Base-by-base conservation (phyloP, 1,140 invertebrate genomes). In the Patella vulgata region DNA sequence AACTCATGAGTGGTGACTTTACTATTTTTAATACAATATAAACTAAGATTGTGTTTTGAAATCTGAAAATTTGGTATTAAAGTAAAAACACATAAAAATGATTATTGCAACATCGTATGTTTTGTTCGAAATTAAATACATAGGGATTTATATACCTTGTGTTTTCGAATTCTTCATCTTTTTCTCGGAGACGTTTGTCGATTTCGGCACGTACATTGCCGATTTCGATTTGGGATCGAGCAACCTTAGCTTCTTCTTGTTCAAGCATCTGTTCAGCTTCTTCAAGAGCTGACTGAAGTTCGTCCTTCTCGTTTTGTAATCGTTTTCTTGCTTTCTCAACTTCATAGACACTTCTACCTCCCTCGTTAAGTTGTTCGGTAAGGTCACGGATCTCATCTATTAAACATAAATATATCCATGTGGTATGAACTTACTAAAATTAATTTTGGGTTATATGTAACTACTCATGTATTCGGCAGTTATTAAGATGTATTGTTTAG, bases 111-210 rank as follows among this genome's bases (percentile, higher is more conserved):
- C n/a, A n/a, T n/a, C n/a, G n/a, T n/a, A n/a, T n/a, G n/a, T n/a
- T n/a, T n/a, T n/a, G n/a, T n/a, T n/a, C n/a, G n/a, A n/a, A n/a
- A n/a, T n/a, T n/a, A n/a, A n/a, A n/a, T n/a, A n/a, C n/a, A n/a
- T n/a, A n/a, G n/a, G n/a, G n/a, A n/a, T n/a, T n/a, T n/a, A n/a
- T n/a, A 63, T 65, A 87, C 86, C 87, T 84, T 66, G 96, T 98
- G 84, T 98, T 98, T 85, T 99, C 97, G 89, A 99, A 99, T 88
- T 99, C 97, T 79, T 99, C 97, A 84, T 99, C 97, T 88, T 99
- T 99, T 89, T 99, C 97, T 0, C 75, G 94, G 86, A 99, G 94
- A 75, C 96, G 91, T 78, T 96, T 92, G 85, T 99, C 97, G 81
- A 99, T 99, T 85, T 99, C 97, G 85, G 97, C 94, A 83, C 96